Conservation (phyloP, 2,113 vertebrate species). For the Gnathonemus echidnorhynchus region DNA sequence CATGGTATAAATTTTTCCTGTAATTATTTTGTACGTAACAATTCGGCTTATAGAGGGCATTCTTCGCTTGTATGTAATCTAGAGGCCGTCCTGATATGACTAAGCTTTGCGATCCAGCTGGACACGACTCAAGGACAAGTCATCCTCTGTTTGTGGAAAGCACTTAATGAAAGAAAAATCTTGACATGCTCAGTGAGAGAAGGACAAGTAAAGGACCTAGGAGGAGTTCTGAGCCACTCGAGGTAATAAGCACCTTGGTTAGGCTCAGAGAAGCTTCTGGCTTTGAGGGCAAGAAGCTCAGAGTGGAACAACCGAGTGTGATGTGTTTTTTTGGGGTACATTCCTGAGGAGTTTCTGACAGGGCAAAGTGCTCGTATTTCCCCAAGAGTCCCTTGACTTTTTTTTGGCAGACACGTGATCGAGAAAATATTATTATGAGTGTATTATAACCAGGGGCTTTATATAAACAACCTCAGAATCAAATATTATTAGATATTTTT, state of each 20-base stretch:
- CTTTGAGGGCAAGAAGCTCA: background rate
- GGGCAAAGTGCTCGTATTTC: background rate
- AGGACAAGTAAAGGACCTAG: background rate
- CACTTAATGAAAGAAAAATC: background rate
- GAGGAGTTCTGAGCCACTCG: background rate
- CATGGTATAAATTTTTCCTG: background rate
- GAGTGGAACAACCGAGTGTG: background rate
- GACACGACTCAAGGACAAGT: background rate
- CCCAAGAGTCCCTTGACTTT: background rate
- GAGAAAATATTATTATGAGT: background rate
- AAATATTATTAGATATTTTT: background rate
- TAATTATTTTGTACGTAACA: background rate
- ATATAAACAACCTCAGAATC: background rate
- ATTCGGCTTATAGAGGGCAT: background rate
- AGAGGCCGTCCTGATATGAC: background rate
- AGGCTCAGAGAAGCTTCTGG: background rate
- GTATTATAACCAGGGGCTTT: background rate
- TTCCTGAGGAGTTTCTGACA: background rate
- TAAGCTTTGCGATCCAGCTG: background rate
- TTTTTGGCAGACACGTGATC: background rate
- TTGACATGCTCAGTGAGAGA: background rate
- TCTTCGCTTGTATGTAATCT: background rate
- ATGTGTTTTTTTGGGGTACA: background rate
- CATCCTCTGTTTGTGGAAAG: background rate
- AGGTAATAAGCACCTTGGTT: background rate